Base-by-base conservation (phyloP, 2,888 invertebrate genomes). In the Drosophila peninsularis region DNA sequence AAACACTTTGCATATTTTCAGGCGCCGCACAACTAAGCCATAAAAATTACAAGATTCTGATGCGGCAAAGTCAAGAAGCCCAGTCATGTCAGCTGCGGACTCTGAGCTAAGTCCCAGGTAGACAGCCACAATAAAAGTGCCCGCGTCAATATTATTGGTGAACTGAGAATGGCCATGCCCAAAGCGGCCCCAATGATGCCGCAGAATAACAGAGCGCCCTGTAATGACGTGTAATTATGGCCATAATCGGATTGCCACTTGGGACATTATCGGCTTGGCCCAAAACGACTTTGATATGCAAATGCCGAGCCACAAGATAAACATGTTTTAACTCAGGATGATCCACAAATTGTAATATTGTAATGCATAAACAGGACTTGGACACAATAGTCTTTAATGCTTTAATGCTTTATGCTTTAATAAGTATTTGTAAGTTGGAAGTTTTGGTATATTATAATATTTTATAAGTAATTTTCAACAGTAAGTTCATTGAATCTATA, bases 151-250 rank as follows among this genome's bases (percentile, higher is more conserved):
- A 86, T 67, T 76, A 75, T 75, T 76, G 66, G 65, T 53, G 58
- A 61, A 17, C 37, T 66, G 39, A 55, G 52, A 11, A 5, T 44
- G n/a, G 19, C 27, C 10, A 30, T 44, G 34, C 24, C 10, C 10
- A 24, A 30, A 56, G 19, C 30, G 47, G 52, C 30, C 47, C 39
- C 58, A 57, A 64, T 65, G 60, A 65, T 65, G 60, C 32, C 53
- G 62, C 67, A 47, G 19, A 86, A 88, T 91, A 91, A 30, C 17
- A 90, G 87, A 90, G 86, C 88, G 80, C 82, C 66, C 75, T 83
- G 88, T 91, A 89, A 91, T 89, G 83, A 88, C 87, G 75, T 89
- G 90, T 91, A 91, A 91, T 91, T 90, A 88, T 77, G 89, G 83
- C 80, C 82, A 91, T 91, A 91, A 92, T 91, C 91, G 84, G 84